These are phyloP conservation scores for Syngnathus acus DNA, from an alignment of 2,797 vertebrate species.

Conservation along the genomic window DNA sequence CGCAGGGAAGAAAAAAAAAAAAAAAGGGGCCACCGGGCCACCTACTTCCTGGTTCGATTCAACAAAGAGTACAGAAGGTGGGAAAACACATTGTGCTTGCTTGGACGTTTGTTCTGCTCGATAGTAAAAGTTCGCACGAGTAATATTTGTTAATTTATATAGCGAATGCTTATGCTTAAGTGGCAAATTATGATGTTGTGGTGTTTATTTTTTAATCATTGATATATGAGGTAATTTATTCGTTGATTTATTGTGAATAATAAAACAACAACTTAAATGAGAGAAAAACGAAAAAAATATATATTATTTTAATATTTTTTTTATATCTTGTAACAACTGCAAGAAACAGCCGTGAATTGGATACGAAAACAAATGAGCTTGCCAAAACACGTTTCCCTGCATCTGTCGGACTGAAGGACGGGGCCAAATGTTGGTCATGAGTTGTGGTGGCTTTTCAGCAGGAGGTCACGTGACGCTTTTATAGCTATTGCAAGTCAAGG, in stretches of 20 bases:
- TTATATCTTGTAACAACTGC: too few species aligned
- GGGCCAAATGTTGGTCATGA: constrained; percentile 22
- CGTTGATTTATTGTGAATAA: too few species aligned
- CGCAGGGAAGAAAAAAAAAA: too few species aligned
- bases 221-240: too few species aligned
- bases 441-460: constrained; percentile 38
- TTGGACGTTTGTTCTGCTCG: background rate
- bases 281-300: too few species aligned
- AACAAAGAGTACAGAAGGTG: constrained; percentile 83
- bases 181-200: too few species aligned
- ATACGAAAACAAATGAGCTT: background rate
- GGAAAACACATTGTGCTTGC: constrained; percentile 16
- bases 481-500: constrained; percentile 48
- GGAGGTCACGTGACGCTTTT: constrained; percentile 45
- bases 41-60: constrained; percentile 78
- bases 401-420: constrained; percentile 28
- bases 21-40: constrained; percentile 64
- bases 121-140: background rate
- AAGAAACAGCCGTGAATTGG: too few species aligned
- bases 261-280: too few species aligned
- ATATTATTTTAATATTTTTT: background rate
- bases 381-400: background rate
- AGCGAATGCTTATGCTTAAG: too few species aligned
- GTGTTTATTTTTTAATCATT: too few species aligned
- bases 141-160: too few species aligned